Evolutionary conservation across 1,140 invertebrate genomes (phyloP), one percentile per base, ranked within the genome.

Genomic region (Agrilus planipennis): DNA sequence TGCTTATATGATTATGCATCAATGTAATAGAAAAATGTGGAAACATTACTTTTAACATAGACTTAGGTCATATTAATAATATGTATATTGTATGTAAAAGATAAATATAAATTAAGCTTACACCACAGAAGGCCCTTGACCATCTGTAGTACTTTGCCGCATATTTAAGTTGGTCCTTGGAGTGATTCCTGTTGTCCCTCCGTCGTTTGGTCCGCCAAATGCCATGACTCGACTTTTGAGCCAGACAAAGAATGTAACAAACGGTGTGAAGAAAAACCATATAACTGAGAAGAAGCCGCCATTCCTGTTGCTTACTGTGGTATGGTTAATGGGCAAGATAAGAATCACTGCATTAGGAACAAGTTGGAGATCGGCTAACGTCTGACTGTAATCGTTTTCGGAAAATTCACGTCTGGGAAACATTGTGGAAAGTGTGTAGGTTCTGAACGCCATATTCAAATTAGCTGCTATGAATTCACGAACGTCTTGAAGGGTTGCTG

Each of bases 331-430:
- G 5, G 81, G 77, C 36, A 90, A 60, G 41, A 91, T 78, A 30
- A 89, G 70, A 25, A 92, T 60, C 2, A 84, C 81, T 15, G 86
- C 78, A 31, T 79, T 83, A 0, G 88, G 89, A 34, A 78, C 74
- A 30, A 93, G 68, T 48, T 79, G 71, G 30, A 92, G 60, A 23
- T 81, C 75, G 11, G 67, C 48, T 10, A 93, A 65, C 5, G 75
- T 75, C 50, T 69, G 61, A 2, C 57, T 54, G 49, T 82, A 72
- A 42, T 83, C 75, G 2, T 68, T 62, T 3, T 63, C 52, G 4
- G 70, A 72, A 48, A 90, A 79, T 54, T 84, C 77, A 30, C 76
- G 69, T 19, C 81, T 71, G 1, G 88, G 88, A 61, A 86, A 91
- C 23, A 79, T 80, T 18, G 81, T 81, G 31, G 79, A 83, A 41